Evolutionary conservation across 2,888 invertebrate genomes (phyloP).

Genomic region (Tenthredo distinguenda): DNA sequence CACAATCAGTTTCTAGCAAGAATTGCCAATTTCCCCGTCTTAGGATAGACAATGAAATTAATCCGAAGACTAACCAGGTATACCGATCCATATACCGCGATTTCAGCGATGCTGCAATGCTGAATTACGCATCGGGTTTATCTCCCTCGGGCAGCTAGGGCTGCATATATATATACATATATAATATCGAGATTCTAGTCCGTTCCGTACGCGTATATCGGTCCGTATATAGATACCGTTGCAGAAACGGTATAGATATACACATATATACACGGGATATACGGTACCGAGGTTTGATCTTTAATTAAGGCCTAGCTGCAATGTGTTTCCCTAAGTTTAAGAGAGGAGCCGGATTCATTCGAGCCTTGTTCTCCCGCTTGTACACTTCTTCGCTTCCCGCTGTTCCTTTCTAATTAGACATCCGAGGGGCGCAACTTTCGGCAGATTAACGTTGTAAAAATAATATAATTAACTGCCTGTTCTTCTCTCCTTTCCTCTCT

Average conservation of each 20-base stretch:
- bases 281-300: constrained; percentile 19
- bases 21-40: constrained; percentile 48
- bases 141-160: constrained; percentile 26
- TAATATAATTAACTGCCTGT: constrained; percentile 37
- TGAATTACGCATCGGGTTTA: constrained; percentile 23
- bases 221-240: not conserved
- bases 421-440: constrained; percentile 37
- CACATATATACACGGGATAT: not conserved
- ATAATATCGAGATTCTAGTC: not conserved
- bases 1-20: constrained; percentile 36
- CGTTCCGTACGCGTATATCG: not conserved
- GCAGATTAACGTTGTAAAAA: constrained; percentile 44
- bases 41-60: constrained; percentile 46
- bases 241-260: too few relatives aligned
- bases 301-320: constrained; percentile 33
- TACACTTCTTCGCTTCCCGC: constrained; percentile 13
- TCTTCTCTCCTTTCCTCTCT: not conserved
- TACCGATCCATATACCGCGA: not conserved
- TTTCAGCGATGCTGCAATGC: not conserved
- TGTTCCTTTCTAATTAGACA: constrained; percentile 46
- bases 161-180: not conserved
- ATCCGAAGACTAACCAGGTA: constrained; percentile 7
- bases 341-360: not conserved
- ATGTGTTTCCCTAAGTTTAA: not conserved
- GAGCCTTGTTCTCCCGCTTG: not conserved